Evolutionary conservation across 2,888 invertebrate species (phyloP).

Genomic region (Anarsia innoxiella): DNA sequence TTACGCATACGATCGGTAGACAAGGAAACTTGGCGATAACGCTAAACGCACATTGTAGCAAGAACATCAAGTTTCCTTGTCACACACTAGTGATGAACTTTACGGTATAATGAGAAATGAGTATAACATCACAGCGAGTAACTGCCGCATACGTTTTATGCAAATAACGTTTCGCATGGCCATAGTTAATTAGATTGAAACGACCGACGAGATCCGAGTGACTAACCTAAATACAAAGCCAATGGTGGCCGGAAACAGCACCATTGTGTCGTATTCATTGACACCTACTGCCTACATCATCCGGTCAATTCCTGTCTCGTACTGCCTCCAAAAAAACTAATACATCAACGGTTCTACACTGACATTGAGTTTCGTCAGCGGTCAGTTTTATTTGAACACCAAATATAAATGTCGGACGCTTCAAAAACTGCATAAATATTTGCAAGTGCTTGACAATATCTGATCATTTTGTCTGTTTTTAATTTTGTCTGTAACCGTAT

Average conservation of each 20-base stretch:
- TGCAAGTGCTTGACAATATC: no score
- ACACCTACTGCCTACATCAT: conserved; percentile 65
- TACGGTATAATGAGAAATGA: conserved; percentile 5
- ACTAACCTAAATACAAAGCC: conserved; percentile 74
- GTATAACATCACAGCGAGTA: conserved; percentile 18
- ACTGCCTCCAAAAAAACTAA: no score
- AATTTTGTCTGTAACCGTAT: no score
- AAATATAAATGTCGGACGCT: no score
- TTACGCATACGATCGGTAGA: not conserved
- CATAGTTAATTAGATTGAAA: conserved; percentile 65
- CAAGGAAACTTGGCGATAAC: not conserved
- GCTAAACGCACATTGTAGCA: not conserved
- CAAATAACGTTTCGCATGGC: conserved; percentile 38
- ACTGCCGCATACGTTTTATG: conserved; percentile 28
- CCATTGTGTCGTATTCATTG: conserved; percentile 73
- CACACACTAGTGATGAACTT: conserved; percentile 1
- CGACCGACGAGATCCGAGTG: conserved; percentile 66
- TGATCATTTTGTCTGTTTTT: no score
- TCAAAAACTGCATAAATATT: no score
- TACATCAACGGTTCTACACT: conserved; percentile 7
- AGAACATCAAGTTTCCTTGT: conserved; percentile 1
- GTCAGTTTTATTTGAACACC: no score
- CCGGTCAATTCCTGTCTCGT: conserved; percentile 60
- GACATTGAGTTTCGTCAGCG: no score
- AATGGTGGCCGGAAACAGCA: conserved; percentile 58